A percentile compares a stretch with the other conserved stretches of the same genome.
Evolutionary conservation across 2,888 invertebrate species (phyloP).

Genomic region (Nesidiocoris tenuis): DNA sequence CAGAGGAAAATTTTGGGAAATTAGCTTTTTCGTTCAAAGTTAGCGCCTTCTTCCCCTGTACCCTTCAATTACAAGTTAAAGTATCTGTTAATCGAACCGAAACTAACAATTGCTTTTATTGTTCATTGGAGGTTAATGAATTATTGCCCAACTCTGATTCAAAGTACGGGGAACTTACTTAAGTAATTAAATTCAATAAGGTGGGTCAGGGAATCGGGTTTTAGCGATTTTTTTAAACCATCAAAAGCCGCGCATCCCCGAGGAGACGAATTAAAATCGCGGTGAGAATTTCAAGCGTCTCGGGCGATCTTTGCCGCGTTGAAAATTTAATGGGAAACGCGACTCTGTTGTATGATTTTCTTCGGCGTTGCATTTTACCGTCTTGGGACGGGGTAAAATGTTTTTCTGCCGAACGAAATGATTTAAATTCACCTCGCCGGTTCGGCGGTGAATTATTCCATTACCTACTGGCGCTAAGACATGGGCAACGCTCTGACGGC

Average conservation of each 20-base stretch:
- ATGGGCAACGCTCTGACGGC: conserved; percentile 2
- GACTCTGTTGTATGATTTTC: background rate
- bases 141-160: too few relatives aligned
- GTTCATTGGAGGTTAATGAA: too few relatives aligned
- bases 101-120: too few relatives aligned
- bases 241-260: background rate
- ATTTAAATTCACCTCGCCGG: conserved; percentile 24
- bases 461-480: background rate
- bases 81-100: too few relatives aligned
- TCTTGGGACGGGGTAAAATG: conserved; percentile 3
- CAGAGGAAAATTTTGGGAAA: too few relatives aligned
- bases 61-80: too few relatives aligned
- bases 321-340: background rate
- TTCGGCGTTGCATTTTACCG: background rate
- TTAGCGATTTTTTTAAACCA: too few relatives aligned
- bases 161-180: too few relatives aligned
- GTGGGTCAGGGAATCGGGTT: background rate
- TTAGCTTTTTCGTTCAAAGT: too few relatives aligned
- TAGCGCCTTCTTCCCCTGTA: too few relatives aligned
- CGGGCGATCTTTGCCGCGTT: background rate
- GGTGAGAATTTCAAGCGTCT: background rate
- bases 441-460: conserved; percentile 31
- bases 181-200: background rate
- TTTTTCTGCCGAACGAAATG: background rate
- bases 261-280: background rate